Evolutionary conservation across 2,888 invertebrate species (phyloP).

Genomic region (Folsomia manolachei): DNA sequence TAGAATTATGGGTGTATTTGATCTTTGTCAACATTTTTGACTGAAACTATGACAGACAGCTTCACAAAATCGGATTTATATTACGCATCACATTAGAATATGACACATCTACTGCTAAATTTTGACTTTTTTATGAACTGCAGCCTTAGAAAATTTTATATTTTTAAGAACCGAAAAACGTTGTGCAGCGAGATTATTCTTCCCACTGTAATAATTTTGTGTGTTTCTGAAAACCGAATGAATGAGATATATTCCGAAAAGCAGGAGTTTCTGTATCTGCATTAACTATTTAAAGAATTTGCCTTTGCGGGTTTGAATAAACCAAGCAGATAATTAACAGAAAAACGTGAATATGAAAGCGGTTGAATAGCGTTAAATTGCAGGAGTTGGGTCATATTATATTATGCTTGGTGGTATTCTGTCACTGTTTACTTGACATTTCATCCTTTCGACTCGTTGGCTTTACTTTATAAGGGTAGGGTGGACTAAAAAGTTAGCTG

Average conservation of each 20-base stretch:
- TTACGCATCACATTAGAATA: too few relatives aligned
- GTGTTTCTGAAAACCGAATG: neutral
- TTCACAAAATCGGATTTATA: too few relatives aligned
- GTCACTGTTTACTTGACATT: conserved; percentile 21
- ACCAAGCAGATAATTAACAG: conserved; percentile 15
- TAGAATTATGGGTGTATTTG: too few relatives aligned
- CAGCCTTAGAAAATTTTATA: too few relatives aligned
- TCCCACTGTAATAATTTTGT: too few relatives aligned
- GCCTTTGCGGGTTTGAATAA: neutral
- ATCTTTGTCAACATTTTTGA: too few relatives aligned
- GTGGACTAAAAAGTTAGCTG: neutral
- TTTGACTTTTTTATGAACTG: too few relatives aligned
- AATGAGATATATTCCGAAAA: neutral
- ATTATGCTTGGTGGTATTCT: neutral
- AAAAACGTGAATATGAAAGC: conserved; percentile 10
- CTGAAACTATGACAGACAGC: too few relatives aligned
- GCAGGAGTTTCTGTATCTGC: neutral
- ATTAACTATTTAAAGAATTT: neutral
- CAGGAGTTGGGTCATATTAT: too few relatives aligned
- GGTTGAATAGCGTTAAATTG: neutral
- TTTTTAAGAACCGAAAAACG: too few relatives aligned
- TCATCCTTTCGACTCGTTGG: neutral
- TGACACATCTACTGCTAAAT: too few relatives aligned
- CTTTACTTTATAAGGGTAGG: neutral
- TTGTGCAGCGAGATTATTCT: too few relatives aligned